Conservation (phyloP, 2,888 invertebrate species). For the Lepidochrysops patricia region DNA sequence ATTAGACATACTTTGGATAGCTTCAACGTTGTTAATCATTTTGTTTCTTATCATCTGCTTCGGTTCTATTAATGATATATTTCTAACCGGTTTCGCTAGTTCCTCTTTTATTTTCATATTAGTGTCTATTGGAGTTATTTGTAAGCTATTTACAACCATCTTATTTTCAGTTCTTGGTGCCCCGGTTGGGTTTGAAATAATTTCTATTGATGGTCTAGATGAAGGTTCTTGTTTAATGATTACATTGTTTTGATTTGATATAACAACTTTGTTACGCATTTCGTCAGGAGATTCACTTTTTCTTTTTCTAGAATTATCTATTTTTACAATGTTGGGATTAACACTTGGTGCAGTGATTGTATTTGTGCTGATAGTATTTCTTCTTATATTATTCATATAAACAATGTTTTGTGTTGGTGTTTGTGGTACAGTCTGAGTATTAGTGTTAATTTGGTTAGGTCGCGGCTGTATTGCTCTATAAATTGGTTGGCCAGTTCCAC, state of each 20-base stretch:
- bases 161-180: conserved; percentile 30
- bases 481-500: conserved; percentile 17
- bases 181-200: conserved; percentile 30
- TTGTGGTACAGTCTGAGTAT: conserved; percentile 13
- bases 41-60: conserved; percentile 19
- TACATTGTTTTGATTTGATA: conserved; percentile 19
- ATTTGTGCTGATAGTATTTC: conserved; percentile 17
- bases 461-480: conserved; percentile 47
- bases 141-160: conserved; percentile 24
- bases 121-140: conserved; percentile 25
- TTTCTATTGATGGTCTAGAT: conserved; percentile 17
- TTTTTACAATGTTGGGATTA: conserved; percentile 21
- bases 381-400: conserved; percentile 20
- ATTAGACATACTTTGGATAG: conserved; percentile 11
- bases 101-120: conserved; percentile 25
- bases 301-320: conserved; percentile 38
- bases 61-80: conserved; percentile 16
- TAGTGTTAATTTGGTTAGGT: conserved; percentile 29
- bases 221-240: conserved; percentile 20
- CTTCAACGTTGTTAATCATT: conserved; percentile 12
- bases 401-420: conserved; percentile 21
- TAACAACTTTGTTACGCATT: conserved; percentile 29
- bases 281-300: conserved; percentile 61
- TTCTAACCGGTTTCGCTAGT: conserved; percentile 23
- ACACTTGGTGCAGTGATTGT: conserved; percentile 15